Evolutionary conservation across 2,888 invertebrate genomes (phyloP).

Genomic region (Eupelmus urozonus): DNA sequence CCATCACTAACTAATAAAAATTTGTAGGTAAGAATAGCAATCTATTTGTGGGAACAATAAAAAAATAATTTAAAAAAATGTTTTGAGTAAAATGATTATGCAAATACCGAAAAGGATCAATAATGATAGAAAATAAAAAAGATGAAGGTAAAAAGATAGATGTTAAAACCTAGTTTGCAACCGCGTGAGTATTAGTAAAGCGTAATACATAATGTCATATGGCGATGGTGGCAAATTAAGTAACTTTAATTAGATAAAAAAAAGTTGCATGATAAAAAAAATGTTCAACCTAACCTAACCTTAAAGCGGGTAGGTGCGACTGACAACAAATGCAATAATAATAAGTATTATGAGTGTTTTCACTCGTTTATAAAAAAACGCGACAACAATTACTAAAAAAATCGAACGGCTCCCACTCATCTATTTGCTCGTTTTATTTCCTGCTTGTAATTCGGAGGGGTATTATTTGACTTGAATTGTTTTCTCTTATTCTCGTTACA

Average conservation of each 20-base stretch:
- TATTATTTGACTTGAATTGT: constrained; percentile 44
- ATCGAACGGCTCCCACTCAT: constrained; percentile 42
- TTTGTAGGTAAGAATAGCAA: too few species aligned
- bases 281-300: constrained; percentile 64
- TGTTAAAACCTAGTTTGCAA: constrained; percentile 68
- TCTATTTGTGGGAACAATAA: too few species aligned
- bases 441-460: constrained; percentile 37
- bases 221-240: constrained; percentile 68
- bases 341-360: constrained; percentile 44
- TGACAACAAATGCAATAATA: constrained; percentile 65
- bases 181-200: constrained; percentile 75
- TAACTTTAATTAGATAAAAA: constrained; percentile 62
- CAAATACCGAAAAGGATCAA: constrained; percentile 27
- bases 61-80: constrained; percentile 9
- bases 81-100: too few species aligned
- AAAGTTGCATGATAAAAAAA: constrained; percentile 56
- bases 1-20: neutral
- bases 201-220: constrained; percentile 69
- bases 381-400: constrained; percentile 54
- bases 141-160: constrained; percentile 39
- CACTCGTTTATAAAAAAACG: constrained; percentile 49
- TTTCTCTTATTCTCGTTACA: constrained; percentile 49
- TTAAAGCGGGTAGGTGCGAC: constrained; percentile 66
- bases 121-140: constrained; percentile 61
- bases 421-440: constrained; percentile 34